phyloP scores from a whole-genome alignment of 1,140 invertebrate species.

The Gonioctena quinquepunctata region DNA sequence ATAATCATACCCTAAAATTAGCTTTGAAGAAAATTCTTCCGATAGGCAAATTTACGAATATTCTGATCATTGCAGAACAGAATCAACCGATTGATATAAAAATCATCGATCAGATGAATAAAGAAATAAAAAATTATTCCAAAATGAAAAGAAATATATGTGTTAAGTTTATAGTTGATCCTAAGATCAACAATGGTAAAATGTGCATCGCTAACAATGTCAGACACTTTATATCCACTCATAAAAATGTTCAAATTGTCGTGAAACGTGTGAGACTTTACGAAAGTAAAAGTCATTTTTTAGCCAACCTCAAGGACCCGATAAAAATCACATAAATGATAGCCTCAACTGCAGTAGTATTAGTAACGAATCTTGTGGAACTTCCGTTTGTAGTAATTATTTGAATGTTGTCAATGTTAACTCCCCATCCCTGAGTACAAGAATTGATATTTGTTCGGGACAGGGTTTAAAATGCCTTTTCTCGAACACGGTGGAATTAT shows the following conservation, averaged over 20 bases:
- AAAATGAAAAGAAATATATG: slow-evolving; percentile 1
- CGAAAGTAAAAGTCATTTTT: background rate
- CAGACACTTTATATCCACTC: background rate
- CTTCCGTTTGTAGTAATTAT: background rate
- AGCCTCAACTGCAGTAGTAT: background rate
- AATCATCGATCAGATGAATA: background rate
- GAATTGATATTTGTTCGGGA: no score
- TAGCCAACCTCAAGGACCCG: background rate
- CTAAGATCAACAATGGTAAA: slow-evolving; percentile 1
- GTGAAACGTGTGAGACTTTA: background rate
- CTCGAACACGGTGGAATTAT: no score
- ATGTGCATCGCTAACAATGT: background rate
- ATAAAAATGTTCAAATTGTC: background rate
- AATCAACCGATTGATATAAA: slow-evolving; percentile 5
- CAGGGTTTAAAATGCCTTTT: no score
- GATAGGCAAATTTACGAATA: slow-evolving; percentile 1
- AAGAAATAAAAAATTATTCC: background rate
- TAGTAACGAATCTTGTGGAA: background rate
- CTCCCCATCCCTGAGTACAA: background rate
- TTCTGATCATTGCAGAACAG: background rate
- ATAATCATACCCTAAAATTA: background rate
- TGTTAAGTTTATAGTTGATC: background rate
- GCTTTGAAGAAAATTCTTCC: background rate
- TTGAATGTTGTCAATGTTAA: background rate
- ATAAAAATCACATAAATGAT: background rate